Conservation (phyloP, 1,140 invertebrate species). For the Metopolophium dirhodum region DNA sequence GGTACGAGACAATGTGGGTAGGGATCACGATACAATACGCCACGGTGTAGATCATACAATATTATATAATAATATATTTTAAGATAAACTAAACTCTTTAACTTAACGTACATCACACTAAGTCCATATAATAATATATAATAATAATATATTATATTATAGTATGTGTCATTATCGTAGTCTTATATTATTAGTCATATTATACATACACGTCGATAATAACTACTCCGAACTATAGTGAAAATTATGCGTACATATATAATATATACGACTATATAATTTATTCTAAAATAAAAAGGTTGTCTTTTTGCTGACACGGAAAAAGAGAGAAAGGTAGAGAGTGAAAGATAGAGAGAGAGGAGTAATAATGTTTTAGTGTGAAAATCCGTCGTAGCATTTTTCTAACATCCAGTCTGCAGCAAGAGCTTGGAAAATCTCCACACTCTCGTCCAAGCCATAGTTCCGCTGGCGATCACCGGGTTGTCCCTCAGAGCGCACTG, state of each 20-base stretch:
- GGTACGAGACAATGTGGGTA: not conserved
- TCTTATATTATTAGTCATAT: conserved; percentile 3
- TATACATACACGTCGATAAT: not conserved
- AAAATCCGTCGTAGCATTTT: not conserved
- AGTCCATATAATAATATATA: not conserved
- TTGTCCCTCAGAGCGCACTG: conserved; percentile 59
- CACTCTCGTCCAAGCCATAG: conserved; percentile 60
- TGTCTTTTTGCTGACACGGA: not conserved
- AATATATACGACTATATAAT: not conserved
- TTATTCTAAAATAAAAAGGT: not conserved
- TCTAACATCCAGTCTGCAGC: conserved; percentile 60
- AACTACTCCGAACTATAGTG: not conserved
- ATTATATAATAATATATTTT: not conserved
- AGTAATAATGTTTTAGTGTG: not conserved
- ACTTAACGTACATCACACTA: not conserved
- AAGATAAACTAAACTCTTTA: not conserved
- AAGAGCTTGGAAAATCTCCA: conserved; percentile 60
- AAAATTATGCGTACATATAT: not conserved
- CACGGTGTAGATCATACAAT: not conserved
- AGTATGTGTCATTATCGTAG: not conserved
- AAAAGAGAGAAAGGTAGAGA: not conserved
- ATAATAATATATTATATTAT: not conserved
- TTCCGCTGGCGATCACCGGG: conserved; percentile 58
- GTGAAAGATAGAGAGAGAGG: not conserved
- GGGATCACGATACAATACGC: not conserved